Evolutionary conservation across 2,797 vertebrate species (phyloP), one percentile per base, ranked within the genome.

Genomic region (Neostethus bicornis): DNA sequence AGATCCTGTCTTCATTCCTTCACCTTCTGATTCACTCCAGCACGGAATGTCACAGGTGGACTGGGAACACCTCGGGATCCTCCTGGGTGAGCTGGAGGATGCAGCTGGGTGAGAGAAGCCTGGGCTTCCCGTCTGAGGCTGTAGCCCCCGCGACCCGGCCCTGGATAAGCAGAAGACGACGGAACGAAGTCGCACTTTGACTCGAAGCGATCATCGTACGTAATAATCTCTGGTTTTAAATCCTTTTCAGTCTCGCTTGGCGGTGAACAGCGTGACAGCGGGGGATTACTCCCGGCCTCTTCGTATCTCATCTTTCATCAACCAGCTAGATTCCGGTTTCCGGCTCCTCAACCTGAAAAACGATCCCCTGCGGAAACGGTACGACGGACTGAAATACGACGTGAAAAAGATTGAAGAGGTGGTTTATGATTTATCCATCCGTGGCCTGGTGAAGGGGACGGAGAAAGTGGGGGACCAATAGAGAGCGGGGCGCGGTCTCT

Each of bases 331-430:
- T 88, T 97, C 96, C 0, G 97, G 97, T 35, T 99, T 99, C 83
- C 95, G 96, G 0, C 92, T 98, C 52, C 95, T 99, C 70, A 99
- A 98, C 87, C 86, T 99, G 81, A 99, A 98, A 83, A 99, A 99
- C 0, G 97, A 99, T 87, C 96, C 96, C 1, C 88, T 99, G 73
- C 87, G 97, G 66, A 99, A 99, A 68, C 96, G 97, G 24, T 99
- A 99, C 0, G 97, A 99, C 0, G 97, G 97, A 77, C 92, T 99
- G 43, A 99, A 99, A 70, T 99, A 99, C 0, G 97, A 99, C 0
- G 96, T 99, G 81, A 99, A 99, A 91, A 99, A 99, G 77, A 97
- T 98, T 0, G 97, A 99, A 85, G 96, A 99, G 71, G 96, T 99
- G 77, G 96, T 99, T 56, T 99, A 99, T 0, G 96, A 99, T 70